Base-by-base conservation (phyloP, 1,140 invertebrate genomes). In the Campoletis sonorensis region DNA sequence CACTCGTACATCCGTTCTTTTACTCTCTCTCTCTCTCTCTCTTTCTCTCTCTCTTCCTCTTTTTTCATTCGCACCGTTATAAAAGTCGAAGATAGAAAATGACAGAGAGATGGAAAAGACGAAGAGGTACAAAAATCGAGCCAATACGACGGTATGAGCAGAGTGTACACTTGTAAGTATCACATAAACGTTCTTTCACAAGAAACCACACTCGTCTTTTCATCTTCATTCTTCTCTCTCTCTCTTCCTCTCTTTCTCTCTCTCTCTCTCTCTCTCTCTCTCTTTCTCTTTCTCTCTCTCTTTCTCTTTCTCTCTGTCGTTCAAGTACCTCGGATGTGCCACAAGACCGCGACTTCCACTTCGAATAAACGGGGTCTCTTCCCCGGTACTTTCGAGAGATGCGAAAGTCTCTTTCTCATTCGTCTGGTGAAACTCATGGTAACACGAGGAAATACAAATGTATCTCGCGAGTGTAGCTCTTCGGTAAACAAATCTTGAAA, bases 391-490 rank as follows among this genome's bases (percentile, higher is more conserved):
- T 54, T 75, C 72, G 45, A 54, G 45, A 54, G 49, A 75, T 15
- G 54, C 72, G 49, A 54, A 75, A 75, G 72, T 75, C 4, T 70
- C 49, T 37, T 16, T 75, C 72, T 54, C 72, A 75, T 75, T 75
- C 72, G 45, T 58, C 49, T 75, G 26, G 72, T 58, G 72, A 30
- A 75, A 11, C 72, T 75, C 72, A n/a, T n/a, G n/a, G 72, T 11
- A 18, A 75, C 26, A 75, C 72, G 72, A 75, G 72, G 72, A 75
- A 75, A 75, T 58, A 54, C 72, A n/a, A 54, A 15, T 70, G 37
- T 18, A 37, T 13, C 27, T 58, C 72, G 21, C 15, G 40, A 16
- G 26, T 13, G 21, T 27, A 23, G 16, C n/a, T 18, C 15, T 26
- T 26, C 11, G 1, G 16, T 15, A 3, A 5, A 30, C 26, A n/a